Evolutionary conservation across 2,113 vertebrate species (phyloP), one percentile per base, ranked within the genome.

Genomic region (Sebastes fasciatus): DNA sequence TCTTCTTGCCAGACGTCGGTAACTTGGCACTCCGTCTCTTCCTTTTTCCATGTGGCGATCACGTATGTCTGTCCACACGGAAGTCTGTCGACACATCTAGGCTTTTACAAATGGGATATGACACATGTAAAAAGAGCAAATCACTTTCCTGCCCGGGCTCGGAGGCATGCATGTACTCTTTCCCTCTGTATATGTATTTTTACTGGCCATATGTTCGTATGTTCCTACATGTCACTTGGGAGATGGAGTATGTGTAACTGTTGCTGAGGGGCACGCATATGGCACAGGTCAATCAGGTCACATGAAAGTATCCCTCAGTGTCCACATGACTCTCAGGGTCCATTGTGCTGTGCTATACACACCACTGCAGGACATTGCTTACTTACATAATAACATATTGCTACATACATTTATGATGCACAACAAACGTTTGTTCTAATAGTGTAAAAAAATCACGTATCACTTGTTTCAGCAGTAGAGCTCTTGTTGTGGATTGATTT

Each of bases 11-110:
- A 93, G 88, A 26, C 87, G 84, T 80, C 77, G 66, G 89, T 89
- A 86, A 90, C 86, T 85, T 91, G 90, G 89, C 85, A 60, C 74
- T 68, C 42, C 6, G 67, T 66, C 80, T 60, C 87, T 89, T 92
- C 91, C 85, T 93, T 91, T 34, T 91, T 88, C 90, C 93, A 91
- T 92, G 92, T 51, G 91, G 89, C 43, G 89, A 89, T 83, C 91
- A 90, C 89, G 89, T 92, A 91, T 92, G 88, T 92, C 84, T 80
- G 16, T 86, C 80, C 80, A 76, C 84, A 72, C 85, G 86, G 73
- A 87, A 90, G 90, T 92, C 89, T 89, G 87, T 87, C 63, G 17
- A 48, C 82, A 69, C 52, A 70, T 74, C 73, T 64, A 71, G 21
- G 75, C 68, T 87, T 90, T 85, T 81, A 72, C 61, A 74, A 75